Evolutionary conservation across 2,113 vertebrate species (phyloP), one percentile per base, ranked within the genome.

Genomic region (Mormyrus lacerda): DNA sequence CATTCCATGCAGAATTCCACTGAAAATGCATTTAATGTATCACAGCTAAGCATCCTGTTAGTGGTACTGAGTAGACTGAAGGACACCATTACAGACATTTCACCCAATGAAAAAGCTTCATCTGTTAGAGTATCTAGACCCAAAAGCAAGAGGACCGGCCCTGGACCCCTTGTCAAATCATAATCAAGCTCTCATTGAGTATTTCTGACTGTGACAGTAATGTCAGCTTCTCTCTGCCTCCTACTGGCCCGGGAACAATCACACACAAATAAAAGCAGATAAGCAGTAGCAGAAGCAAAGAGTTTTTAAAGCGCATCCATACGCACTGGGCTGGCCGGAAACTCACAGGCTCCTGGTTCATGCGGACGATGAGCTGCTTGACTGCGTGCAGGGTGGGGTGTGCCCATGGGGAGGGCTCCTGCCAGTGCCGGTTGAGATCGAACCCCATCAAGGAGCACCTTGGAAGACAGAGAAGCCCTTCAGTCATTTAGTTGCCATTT

Each of bases 361-460:
- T 98, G 93, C 97, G 96, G 55, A 99, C 90, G 92, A 99, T 98
- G 93, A 98, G 98, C 92, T 98, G 97, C 90, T 99, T 99, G 91
- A 99, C 97, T 79, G 97, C 97, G 0, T 99, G 96, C 82, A 99
- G 96, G 0, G 98, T 99, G 15, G 98, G 98, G 85, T 99, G 98
- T 61, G 97, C 98, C 98, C 98, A 99, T 0, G 97, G 97, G 91
- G 97, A 99, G 1, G 98, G 98, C 91, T 98, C 98, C 91, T 97
- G 96, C 98, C 98, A 99, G 94, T 99, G 97, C 39, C 98, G 97
- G 94, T 99, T 99, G 94, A 99, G 95, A 94, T 99, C 98, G 44
- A 99, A 99, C 2, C 98, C 98, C 98, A 99, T 97, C 93, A 99
- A 93, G 90, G 98, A 99, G 94, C 97, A 99, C 95, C 98, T 99